Conservation (phyloP, 2,113 vertebrate species). For the Gulo gulo region DNA sequence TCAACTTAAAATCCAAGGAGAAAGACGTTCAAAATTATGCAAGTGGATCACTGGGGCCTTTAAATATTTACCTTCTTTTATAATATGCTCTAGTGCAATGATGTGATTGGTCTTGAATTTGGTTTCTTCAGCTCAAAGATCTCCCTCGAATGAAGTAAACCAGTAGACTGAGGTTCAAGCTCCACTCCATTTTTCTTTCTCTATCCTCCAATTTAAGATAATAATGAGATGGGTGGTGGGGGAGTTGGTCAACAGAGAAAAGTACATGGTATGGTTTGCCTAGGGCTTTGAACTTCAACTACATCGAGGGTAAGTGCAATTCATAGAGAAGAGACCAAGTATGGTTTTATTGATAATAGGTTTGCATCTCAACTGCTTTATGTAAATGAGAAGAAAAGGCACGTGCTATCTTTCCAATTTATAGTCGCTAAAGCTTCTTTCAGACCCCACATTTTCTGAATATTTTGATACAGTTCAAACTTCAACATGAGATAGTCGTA, state of each 20-base stretch:
- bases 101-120: background rate
- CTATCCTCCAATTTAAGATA: background rate
- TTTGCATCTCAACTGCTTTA: background rate
- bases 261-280: background rate
- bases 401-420: background rate
- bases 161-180: background rate
- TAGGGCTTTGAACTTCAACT: background rate
- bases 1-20: background rate
- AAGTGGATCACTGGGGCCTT: background rate
- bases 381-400: background rate
- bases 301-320: background rate
- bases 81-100: background rate
- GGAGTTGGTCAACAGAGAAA: background rate
- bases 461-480: background rate
- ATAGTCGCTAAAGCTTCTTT: background rate
- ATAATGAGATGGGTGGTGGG: rapidly evolving
- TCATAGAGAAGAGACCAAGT: background rate
- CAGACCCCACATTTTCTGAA: background rate
- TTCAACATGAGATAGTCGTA: background rate
- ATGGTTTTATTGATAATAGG: background rate
- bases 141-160: background rate
- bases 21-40: background rate
- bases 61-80: background rate
- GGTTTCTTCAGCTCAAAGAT: background rate
- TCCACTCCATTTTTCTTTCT: background rate